These are phyloP conservation scores for Ochotona princeps DNA, from an alignment of 2,113 vertebrate species.

Conservation along the genomic window DNA sequence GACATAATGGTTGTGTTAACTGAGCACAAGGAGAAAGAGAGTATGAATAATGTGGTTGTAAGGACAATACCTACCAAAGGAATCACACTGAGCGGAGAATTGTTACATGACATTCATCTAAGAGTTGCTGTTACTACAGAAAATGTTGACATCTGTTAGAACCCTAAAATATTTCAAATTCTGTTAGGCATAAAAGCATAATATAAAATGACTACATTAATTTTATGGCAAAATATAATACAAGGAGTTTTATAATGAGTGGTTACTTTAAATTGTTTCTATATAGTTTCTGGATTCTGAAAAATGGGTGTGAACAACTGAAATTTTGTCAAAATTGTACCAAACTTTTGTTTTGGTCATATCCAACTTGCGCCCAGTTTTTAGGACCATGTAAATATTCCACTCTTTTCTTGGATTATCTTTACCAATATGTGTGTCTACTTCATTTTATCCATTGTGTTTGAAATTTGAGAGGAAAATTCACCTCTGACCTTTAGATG, in stretches of 20 bases:
- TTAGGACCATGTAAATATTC: not conserved
- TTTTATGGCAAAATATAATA: not conserved
- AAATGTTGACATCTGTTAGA: not conserved
- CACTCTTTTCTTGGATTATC: not conserved
- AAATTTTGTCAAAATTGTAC: not conserved
- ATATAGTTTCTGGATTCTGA: not conserved
- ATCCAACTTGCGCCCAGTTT: not conserved
- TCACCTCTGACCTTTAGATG: not conserved
- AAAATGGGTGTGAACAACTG: not conserved
- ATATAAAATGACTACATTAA: not conserved
- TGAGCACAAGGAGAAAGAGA: not conserved
- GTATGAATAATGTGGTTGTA: too few relatives aligned
- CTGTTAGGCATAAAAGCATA: not conserved
- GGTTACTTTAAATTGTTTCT: not conserved
- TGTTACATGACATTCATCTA: not conserved
- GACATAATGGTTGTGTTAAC: not conserved
- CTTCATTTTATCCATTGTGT: not conserved
- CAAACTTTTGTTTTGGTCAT: not conserved
- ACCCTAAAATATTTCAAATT: not conserved
- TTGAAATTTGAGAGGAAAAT: not conserved
- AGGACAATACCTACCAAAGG: not conserved
- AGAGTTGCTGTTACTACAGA: not conserved
- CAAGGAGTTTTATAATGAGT: not conserved
- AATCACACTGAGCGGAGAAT: not conserved
- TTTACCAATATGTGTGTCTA: not conserved